Evolutionary conservation across 1,140 invertebrate species (phyloP), one percentile per base, ranked within the genome.

Genomic region (Thaumetopoea pityocampa): DNA sequence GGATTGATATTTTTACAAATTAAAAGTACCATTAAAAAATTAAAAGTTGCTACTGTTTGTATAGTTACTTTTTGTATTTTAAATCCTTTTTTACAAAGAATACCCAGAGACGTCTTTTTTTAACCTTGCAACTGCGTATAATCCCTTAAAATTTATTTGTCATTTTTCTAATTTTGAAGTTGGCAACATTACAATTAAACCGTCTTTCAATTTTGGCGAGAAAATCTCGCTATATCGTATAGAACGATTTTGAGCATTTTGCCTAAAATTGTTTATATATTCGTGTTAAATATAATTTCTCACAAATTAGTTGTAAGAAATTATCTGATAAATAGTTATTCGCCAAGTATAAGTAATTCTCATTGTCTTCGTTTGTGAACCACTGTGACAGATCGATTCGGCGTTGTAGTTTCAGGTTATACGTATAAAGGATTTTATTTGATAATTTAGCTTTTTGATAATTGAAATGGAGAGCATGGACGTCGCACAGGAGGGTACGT

Each of bases 381-480:
- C 36, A 35, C 26, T 73, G n/a, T n/a, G 66, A 78, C 71, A 71
- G 63, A 74, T 79, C 68, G 62, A 73, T 76, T 74, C 64, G 56
- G 69, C 78, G 63, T 77, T 51, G 52, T 42, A 66, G 55, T 70
- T 76, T 44, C 63, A 80, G 79, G 79, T 83, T 83, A 83, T 83
- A 69, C 27, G 33, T 32, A 51, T 45, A 62, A 55, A 56, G 56
- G 54, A 57, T 60, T 54, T 42, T 51, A 24, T 37, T 45, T 23
- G 10, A 16, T 36, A 23, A 27, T 30, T 63, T 50, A 35, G 33
- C 42, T 43, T 18, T 22, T 58, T 28, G 33, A 35, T 48, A 6
- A 45, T 57, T 46, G 64, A 70, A 72, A 83, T 83, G 79, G 79
- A 81, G 64, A 81, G 62, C 57, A 83, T 83, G 79, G 79, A 83